Base-by-base conservation (phyloP, 2,113 vertebrate genomes). In the Dasyprocta punctata region DNA sequence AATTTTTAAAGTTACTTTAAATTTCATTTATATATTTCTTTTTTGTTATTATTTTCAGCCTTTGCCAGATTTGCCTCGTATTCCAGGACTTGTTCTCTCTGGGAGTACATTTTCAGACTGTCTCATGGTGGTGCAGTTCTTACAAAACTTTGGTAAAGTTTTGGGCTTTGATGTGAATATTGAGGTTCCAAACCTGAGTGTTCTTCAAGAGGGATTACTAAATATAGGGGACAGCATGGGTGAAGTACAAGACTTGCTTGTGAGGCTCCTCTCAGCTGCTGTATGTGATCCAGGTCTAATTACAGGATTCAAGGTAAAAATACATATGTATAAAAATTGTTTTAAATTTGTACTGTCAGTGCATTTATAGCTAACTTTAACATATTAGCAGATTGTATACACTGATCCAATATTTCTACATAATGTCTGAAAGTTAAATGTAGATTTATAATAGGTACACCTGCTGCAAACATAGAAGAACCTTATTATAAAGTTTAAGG, bases 71-170 rank as follows among this genome's bases (percentile, higher is more conserved):
- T 98, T 99, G 95, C 98, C 99, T 86, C 99, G 98, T 89, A 99
- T 99, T 84, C 99, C 99, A 41, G 99, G 99, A 95, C 99, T 99
- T 47, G 98, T 99, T 92, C 98, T 99, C 24, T 98, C 99, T n/a
- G 99, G 99, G 93, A 98, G 97, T 96, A 99, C 99, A 0, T 99
- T 99, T 98, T 99, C 99, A 0, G 99, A 99, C 96, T 99, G 99
- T 96, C 99, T 99, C 84, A 99, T 99, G 99, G 99, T 99, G 94
- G 98, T 99, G 94, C 99, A 99, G 98, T 99, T 99, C 98, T 98
- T 99, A 91, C 98, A 98, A 86, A 99, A 99, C 98, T 99, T 99
- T 58, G 99, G 99, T 96, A 99, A 99, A 98, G 99, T 99, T 95
- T 99, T 99, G 95, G 99, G 99, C 97, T 99, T 99, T 96, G 99